Evolutionary conservation across 1,140 invertebrate genomes (phyloP).

Genomic region (Adelges cooleyi): DNA sequence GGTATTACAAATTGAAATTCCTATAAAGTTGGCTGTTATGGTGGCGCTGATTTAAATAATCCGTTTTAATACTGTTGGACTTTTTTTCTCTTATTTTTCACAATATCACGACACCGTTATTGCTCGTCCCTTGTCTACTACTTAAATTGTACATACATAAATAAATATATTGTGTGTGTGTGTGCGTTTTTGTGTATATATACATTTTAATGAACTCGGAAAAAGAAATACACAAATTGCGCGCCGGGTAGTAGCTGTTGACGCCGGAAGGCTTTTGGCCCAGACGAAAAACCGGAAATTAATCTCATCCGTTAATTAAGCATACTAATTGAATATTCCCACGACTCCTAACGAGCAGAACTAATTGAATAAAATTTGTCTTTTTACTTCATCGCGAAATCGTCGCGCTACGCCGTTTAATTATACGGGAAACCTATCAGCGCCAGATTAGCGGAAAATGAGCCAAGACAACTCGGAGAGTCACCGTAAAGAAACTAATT

Average conservation of each 20-base stretch:
- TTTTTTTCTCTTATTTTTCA: too few species aligned
- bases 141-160: too few species aligned
- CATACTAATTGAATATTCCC: conserved; percentile 21
- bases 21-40: too few species aligned
- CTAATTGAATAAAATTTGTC: conserved; percentile 26
- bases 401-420: not conserved
- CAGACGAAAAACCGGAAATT: conserved; percentile 21
- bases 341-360: conserved; percentile 15
- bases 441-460: conserved; percentile 18
- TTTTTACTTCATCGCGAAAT: conserved; percentile 3
- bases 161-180: too few species aligned
- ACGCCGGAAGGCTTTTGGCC: conserved; percentile 1
- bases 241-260: not conserved
- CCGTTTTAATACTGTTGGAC: too few species aligned
- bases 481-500: conserved; percentile 12
- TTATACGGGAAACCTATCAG: conserved; percentile 6
- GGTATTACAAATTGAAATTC: too few species aligned
- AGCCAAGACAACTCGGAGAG: not conserved
- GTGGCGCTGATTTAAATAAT: too few species aligned
- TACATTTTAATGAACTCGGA: not conserved
- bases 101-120: too few species aligned
- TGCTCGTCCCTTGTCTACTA: too few species aligned
- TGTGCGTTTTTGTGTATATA: too few species aligned
- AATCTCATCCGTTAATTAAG: conserved; percentile 25
- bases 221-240: not conserved